Base-by-base conservation (phyloP, 2,888 invertebrate genomes). In the Blastobasis adustella region DNA sequence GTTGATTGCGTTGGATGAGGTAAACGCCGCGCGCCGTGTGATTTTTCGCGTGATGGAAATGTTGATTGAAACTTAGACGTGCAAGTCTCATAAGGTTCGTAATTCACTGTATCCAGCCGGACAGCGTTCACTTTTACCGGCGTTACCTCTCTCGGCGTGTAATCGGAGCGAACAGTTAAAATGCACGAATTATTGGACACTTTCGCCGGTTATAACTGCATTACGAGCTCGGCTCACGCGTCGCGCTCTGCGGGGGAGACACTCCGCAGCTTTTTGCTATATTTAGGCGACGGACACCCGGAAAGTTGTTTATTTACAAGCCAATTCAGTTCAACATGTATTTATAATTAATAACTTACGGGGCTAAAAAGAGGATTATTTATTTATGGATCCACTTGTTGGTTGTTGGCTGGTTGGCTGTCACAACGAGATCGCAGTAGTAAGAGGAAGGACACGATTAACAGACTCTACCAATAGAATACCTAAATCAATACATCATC, bases 61-160 rank as follows among this genome's bases (percentile, higher is more conserved):
- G 4, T 10, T 41, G 36, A 36, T 48, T 6, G 47, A 48, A 48
- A 40, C 41, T 45, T 10, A 40, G 41, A 43, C 10, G 10, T 10
- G 46, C 41, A 46, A 10, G 42, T 46, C 10, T 41, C 42, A 45
- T 40, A 46, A 36, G 36, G n/a, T 5, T 23, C 4, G 5, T 23
- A 10, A 10, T 7, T 10, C 49, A 44, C 10, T 37, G 49, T 40
- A 7, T 9, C 37, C 9, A 43, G 10, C 40, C 49, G 37, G 46
- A 50, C 47, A 36, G 59, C 55, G 56, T 55, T 61, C 58, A 68
- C 67, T 71, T 70, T 72, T 71, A 73, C 71, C 62, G 56, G 49
- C 57, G 64, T 72, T 72, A 74, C 71, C 68, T 71, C 23, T 23
- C 55, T 58, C 59, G 71, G 69, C 66, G 65, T 66, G 66, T 69